Evolutionary conservation across 2,888 invertebrate genomes (phyloP), one percentile per base, ranked within the genome.

Genomic region (Pocota personata): DNA sequence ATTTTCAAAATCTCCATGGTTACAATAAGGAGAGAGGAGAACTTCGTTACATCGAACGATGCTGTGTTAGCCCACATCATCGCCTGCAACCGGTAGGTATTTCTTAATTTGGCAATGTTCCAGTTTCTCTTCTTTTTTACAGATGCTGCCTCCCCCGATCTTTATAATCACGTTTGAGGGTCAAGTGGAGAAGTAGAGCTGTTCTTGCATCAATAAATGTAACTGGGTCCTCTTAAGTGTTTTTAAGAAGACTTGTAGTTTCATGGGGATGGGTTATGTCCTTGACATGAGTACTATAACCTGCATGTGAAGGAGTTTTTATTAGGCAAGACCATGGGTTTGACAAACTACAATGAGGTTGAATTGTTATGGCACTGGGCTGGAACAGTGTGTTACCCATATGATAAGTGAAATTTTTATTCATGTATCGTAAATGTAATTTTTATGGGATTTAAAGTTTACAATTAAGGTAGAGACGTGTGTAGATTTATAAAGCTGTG

Each of bases 161-260:
- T 84, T 84, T 75, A 71, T 75, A 76, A 84, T 71, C 69, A 80
- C 58, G 52, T 75, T 66, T 66, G 84, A 80, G 80, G 80, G 84
- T 80, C 71, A 76, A 66, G 71, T 52, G 55, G 50, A 60, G 80
- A 57, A 79, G 84, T 71, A 19, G 32, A 66, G 50, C 71, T 76
- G 60, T 84, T 76, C 64, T 71, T 76, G 58, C 64, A 66, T 58
- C 84, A 84, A 84, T 76, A 84, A 76, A 80, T 80, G 84, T 84
- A 84, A 84, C 80, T 75, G 52, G 84, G 80, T 76, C 37, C 75
- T 71, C 69, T 76, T 62, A 66, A 75, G 75, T 67, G 67, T 27
- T 80, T n/a, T 69, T 76, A 66, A 71, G 48, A 46, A 64, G 64
- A 76, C 60, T 69, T 52, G 43, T 52, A 60, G 50, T 50, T 58